Evolutionary conservation across 2,797 vertebrate species (phyloP).

Genomic region (Pelochelys cantorii): DNA sequence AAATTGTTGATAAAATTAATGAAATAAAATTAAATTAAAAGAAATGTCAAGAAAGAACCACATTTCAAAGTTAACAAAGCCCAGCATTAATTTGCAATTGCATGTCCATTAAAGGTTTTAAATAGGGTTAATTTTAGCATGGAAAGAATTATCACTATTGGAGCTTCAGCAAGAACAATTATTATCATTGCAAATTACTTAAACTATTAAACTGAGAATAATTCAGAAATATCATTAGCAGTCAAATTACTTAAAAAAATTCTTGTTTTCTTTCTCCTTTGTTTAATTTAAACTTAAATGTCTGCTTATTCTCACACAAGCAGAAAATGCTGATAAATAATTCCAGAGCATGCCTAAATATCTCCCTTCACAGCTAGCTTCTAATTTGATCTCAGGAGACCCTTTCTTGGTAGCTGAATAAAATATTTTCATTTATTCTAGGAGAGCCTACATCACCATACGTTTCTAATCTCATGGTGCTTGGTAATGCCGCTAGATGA

Average conservation of each 20-base stretch:
- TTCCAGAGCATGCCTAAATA: constrained; percentile 86
- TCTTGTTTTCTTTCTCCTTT: constrained; percentile 81
- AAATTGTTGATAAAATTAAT: constrained; percentile 76
- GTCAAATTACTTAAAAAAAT: constrained; percentile 81
- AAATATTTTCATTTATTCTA: constrained; percentile 85
- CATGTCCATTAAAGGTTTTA: constrained; percentile 76
- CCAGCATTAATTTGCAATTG: constrained; percentile 77
- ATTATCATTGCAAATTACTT: constrained; percentile 83
- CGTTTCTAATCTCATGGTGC: constrained; percentile 83
- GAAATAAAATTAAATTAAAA: constrained; percentile 80
- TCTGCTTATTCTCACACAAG: constrained; percentile 83
- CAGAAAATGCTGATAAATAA: constrained; percentile 88
- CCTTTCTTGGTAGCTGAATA: constrained; percentile 82
- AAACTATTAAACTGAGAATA: constrained; percentile 83
- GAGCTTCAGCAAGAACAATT: constrained; percentile 73
- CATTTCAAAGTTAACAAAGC: constrained; percentile 79
- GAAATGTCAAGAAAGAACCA: constrained; percentile 80
- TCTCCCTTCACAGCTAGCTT: constrained; percentile 86
- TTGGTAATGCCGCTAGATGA: constrained; percentile 83
- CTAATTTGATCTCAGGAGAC: constrained; percentile 89
- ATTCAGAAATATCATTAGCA: constrained; percentile 86
- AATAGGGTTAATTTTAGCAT: constrained; percentile 74
- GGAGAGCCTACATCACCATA: constrained; percentile 79
- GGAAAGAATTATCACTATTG: constrained; percentile 60
- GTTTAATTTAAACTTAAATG: constrained; percentile 86